phyloP scores from a whole-genome alignment of 2,888 invertebrate genomes.

The Perizoma affinitatum region DNA sequence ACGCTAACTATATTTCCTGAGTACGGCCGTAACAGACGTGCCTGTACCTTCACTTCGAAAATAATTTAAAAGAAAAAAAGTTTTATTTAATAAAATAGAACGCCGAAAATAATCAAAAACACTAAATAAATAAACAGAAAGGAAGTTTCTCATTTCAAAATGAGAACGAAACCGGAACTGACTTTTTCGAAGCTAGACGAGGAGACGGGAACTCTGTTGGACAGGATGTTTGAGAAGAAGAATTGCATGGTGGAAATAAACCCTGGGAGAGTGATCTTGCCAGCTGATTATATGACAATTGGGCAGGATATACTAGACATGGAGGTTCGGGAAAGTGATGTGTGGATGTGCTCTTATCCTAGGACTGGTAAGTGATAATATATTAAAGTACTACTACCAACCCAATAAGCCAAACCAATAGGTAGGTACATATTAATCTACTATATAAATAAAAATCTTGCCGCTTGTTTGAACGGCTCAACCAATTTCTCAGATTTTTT shows the following conservation, averaged over 20 bases:
- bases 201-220: constrained; percentile 84
- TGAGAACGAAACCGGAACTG: constrained; percentile 69
- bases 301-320: constrained; percentile 89
- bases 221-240: constrained; percentile 87
- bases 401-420: too few species aligned
- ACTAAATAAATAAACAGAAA: too few species aligned
- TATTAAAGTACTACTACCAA: too few species aligned
- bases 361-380: constrained; percentile 88
- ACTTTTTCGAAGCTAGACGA: constrained; percentile 85
- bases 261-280: constrained; percentile 88
- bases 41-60: constrained; percentile 13
- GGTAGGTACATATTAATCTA: too few species aligned
- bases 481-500: too few species aligned
- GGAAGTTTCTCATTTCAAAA: constrained; percentile 38
- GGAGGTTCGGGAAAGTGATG: constrained; percentile 89
- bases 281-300: constrained; percentile 87
- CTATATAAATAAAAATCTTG: too few species aligned
- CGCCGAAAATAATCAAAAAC: too few species aligned
- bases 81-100: constrained; percentile 17
- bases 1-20: constrained; percentile 25
- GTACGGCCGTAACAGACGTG: constrained; percentile 30
- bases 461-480: too few species aligned
- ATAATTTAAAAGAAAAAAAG: constrained; percentile 14
- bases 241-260: constrained; percentile 89
- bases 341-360: constrained; percentile 95